Evolutionary conservation across 2,888 invertebrate species (phyloP).

Genomic region (Bombyx huttoni): DNA sequence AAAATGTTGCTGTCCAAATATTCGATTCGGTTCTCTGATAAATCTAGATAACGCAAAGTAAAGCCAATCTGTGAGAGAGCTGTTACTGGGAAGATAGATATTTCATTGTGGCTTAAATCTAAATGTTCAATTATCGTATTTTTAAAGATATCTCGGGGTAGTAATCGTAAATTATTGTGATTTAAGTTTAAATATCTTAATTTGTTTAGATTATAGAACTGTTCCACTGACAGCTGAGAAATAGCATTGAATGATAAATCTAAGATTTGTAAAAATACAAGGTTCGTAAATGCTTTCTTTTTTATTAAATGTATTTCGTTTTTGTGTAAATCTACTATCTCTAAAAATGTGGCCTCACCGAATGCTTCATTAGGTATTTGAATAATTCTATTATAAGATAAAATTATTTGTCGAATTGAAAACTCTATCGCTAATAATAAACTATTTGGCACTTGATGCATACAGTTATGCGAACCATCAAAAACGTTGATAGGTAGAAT

Average conservation of each 20-base stretch:
- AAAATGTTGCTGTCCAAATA: slow-evolving; percentile 91
- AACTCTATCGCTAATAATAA: slow-evolving; percentile 76
- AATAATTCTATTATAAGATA: slow-evolving; percentile 82
- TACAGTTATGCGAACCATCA: slow-evolving; percentile 79
- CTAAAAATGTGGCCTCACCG: slow-evolving; percentile 77
- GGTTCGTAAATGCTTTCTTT: slow-evolving; percentile 82
- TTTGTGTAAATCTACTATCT: slow-evolving; percentile 80
- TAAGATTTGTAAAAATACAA: slow-evolving; percentile 81
- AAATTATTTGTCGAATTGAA: slow-evolving; percentile 77
- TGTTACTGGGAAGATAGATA: slow-evolving; percentile 84
- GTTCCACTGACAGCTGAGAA: slow-evolving; percentile 82
- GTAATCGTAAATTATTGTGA: slow-evolving; percentile 79
- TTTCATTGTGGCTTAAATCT: slow-evolving; percentile 83
- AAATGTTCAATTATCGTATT: slow-evolving; percentile 85
- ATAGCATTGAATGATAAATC: slow-evolving; percentile 85
- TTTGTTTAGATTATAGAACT: slow-evolving; percentile 83
- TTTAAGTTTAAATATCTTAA: slow-evolving; percentile 81
- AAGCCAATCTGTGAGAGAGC: slow-evolving; percentile 85
- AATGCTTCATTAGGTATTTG: slow-evolving; percentile 82
- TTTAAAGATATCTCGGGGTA: slow-evolving; percentile 84
- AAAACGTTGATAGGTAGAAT: slow-evolving; percentile 76
- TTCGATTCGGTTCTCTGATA: slow-evolving; percentile 85
- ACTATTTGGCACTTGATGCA: slow-evolving; percentile 75
- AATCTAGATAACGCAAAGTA: slow-evolving; percentile 82
- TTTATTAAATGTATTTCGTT: slow-evolving; percentile 82